Evolutionary conservation across 2,113 vertebrate genomes (phyloP).

Genomic region (Malaclemys terrapin): DNA sequence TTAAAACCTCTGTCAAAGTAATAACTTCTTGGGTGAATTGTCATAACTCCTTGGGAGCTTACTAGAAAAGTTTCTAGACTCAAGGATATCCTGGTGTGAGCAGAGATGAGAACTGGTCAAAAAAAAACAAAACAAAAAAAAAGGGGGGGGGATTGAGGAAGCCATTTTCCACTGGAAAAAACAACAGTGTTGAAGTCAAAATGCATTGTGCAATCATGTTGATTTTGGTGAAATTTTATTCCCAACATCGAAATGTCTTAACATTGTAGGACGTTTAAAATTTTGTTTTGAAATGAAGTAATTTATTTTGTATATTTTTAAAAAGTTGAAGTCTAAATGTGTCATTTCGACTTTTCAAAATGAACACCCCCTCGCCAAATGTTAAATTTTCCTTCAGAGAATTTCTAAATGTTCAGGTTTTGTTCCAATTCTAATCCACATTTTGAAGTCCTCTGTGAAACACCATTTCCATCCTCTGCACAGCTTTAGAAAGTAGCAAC

Average conservation of each 20-base stretch:
- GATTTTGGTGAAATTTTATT: not conserved
- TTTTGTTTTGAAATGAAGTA: no score
- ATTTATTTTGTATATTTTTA: no score
- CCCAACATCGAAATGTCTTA: no score
- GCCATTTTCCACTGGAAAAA: not conserved
- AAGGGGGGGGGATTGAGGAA: not conserved
- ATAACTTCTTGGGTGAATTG: not conserved
- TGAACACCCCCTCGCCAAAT: no score
- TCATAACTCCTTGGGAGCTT: not conserved
- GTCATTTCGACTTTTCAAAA: no score
- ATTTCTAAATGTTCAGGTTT: not conserved
- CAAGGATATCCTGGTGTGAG: not conserved
- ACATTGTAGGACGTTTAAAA: no score
- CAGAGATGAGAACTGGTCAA: not conserved
- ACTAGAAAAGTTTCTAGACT: not conserved
- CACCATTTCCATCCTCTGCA: not conserved
- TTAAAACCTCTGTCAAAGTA: not conserved
- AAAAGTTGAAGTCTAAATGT: no score
- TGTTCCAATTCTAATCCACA: not conserved
- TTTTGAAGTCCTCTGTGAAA: not conserved
- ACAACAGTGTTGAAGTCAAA: not conserved
- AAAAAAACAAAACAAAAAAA: accelerated
- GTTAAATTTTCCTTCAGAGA: not conserved
- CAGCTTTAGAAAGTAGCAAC: not conserved
- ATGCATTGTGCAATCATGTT: not conserved